These are phyloP conservation scores for Malachius bipustulatus DNA, from an alignment of 2,888 invertebrate genomes.

Conservation along the genomic window DNA sequence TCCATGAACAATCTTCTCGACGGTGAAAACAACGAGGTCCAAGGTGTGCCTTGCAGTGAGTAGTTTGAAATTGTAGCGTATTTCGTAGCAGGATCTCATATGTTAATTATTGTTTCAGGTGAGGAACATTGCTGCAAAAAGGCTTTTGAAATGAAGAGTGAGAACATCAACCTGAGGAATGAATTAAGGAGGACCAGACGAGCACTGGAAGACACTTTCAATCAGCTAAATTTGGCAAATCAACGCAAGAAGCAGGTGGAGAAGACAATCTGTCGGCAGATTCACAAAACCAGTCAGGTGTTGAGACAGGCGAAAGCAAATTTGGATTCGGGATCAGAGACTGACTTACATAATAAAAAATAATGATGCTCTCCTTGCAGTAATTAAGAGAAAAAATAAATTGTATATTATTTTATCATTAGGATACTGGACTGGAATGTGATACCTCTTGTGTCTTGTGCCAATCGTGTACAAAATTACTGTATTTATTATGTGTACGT, in stretches of 20 bases:
- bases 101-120: slow-evolving; percentile 21
- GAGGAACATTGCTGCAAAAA: slow-evolving; percentile 30
- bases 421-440: slow-evolving; percentile 22
- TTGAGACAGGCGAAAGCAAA: slow-evolving; percentile 63
- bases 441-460: slow-evolving; percentile 27
- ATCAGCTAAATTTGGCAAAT: slow-evolving; percentile 64
- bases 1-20: slow-evolving; percentile 34
- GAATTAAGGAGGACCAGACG: slow-evolving; percentile 59
- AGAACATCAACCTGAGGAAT: slow-evolving; percentile 59
- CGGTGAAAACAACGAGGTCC: slow-evolving; percentile 23
- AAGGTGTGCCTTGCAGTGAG: slow-evolving; percentile 27
- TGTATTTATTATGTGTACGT: slow-evolving; percentile 5
- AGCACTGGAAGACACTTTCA: slow-evolving; percentile 64
- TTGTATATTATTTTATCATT: slow-evolving; percentile 7
- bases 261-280: slow-evolving; percentile 69
- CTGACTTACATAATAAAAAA: slow-evolving; percentile 26
- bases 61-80: not conserved
- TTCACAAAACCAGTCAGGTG: slow-evolving; percentile 67
- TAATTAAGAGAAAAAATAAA: too few species aligned
- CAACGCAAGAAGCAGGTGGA: slow-evolving; percentile 72
- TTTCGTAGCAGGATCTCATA: too few species aligned
- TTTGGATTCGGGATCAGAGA: slow-evolving; percentile 44
- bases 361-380: too few species aligned
- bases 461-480: slow-evolving; percentile 23
- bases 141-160: slow-evolving; percentile 35